Evolutionary conservation across 2,888 invertebrate genomes (phyloP), one percentile per base, ranked within the genome.

Genomic region (Phorcus lineatus): DNA sequence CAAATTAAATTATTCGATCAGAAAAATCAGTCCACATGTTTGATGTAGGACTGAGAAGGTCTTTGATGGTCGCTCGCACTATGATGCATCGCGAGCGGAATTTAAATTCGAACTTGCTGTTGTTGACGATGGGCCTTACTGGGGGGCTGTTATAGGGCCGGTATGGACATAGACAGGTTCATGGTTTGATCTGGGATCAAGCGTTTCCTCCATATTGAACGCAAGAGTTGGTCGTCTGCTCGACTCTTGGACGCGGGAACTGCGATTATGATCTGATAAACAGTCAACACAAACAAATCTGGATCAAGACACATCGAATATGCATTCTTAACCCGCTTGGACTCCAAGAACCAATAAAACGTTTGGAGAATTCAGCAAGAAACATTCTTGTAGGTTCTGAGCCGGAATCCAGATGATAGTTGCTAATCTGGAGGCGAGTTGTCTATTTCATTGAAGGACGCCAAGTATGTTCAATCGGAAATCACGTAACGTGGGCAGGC

Each of bases 21-120:
- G 53, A 53, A 53, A 53, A 53, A 76, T 76, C 76, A 76, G 55
- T 36, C 76, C 36, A n/a, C 22, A 24, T 76, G 76, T 76, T 76
- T 76, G 76, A 76, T 17, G 55, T 55, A 31, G 76, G 55, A 54
- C 54, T 28, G 53, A 28, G 55, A 28, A 55, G n/a, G 17, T 24
- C 53, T 76, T 76, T 55, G 55, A 76, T 54, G 54, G 76, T 55
- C 36, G 28, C n/a, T 76, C 54, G 55, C 76, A 40, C 54, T 40
- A 76, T 53, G 54, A 55, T 76, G 28, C 31, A 53, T 76, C 54
- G 76, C 76, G 76, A 76, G 31, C 31, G 74, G 74, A 79, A 74
- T 79, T 74, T 31, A 79, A 79, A 79, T 74, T 79, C 74, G 79
- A 79, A 79, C 79, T 74, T 79, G 79, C 74, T 55, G n/a, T 17